Evolutionary conservation across 2,797 vertebrate species (phyloP).

Genomic region (Paramormyrops hopkinsi): DNA sequence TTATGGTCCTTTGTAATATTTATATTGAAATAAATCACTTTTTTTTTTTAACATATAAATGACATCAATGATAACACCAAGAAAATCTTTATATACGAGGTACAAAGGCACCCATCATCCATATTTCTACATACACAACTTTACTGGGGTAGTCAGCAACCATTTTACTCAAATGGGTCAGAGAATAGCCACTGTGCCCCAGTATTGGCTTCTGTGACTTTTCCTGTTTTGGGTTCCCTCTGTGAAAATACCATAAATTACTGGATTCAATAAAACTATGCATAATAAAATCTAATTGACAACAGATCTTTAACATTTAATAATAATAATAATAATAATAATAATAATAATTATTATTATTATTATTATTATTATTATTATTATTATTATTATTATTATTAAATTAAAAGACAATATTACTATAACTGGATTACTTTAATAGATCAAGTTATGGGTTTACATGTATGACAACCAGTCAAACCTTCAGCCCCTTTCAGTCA

Average conservation of each 20-base stretch:
- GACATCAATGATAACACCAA: background rate
- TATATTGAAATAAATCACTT: background rate
- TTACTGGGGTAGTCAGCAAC: background rate
- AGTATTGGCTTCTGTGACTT: background rate
- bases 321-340: background rate
- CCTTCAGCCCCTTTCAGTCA: background rate
- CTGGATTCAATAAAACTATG: background rate
- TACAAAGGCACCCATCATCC: background rate
- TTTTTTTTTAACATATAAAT: background rate
- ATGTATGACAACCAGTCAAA: background rate
- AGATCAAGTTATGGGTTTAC: background rate
- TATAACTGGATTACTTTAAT: background rate
- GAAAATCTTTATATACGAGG: background rate
- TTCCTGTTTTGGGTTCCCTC: background rate
- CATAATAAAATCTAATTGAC: background rate
- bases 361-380: background rate
- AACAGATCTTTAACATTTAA: background rate
- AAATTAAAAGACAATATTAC: background rate
- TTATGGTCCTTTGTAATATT: background rate
- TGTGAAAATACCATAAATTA: background rate
- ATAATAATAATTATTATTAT: background rate
- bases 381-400: background rate
- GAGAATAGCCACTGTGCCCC: background rate
- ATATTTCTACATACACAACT: background rate
- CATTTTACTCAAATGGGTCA: background rate